These are phyloP conservation scores for Manduca sexta DNA, from an alignment of 1,140 invertebrate species.

Conservation along the genomic window DNA sequence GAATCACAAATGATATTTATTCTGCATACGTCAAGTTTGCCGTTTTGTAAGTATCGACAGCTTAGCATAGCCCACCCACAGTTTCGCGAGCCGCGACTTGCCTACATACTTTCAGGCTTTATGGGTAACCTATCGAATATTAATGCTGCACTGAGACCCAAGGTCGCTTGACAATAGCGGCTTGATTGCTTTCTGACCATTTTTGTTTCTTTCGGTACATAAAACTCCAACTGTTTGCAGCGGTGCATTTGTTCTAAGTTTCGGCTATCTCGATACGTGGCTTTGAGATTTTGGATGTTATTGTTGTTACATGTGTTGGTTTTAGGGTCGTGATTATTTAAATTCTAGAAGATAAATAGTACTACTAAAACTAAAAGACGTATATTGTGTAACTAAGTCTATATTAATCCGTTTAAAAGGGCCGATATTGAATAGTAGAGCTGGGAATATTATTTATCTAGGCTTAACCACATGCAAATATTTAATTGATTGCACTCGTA, in stretches of 20 bases:
- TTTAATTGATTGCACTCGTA: too few relatives aligned
- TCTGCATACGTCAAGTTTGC: slow-evolving; percentile 30
- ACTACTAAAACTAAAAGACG: too few relatives aligned
- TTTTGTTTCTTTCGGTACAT: slow-evolving; percentile 17
- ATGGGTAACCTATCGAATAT: slow-evolving; percentile 40
- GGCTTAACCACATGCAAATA: too few relatives aligned
- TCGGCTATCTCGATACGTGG: too few relatives aligned
- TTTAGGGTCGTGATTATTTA: too few relatives aligned
- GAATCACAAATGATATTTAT: slow-evolving; percentile 28
- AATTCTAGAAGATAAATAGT: too few relatives aligned
- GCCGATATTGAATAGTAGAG: too few relatives aligned
- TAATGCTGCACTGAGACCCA: slow-evolving; percentile 31
- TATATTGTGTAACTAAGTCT: too few relatives aligned
- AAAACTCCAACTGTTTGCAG: background rate
- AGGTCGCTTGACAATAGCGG: slow-evolving; percentile 34
- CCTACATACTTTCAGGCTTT: slow-evolving; percentile 35
- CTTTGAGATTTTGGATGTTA: too few relatives aligned
- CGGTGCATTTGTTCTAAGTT: slow-evolving; percentile 1
- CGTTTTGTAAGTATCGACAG: slow-evolving; percentile 30
- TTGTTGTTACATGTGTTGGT: too few relatives aligned
- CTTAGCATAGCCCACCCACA: slow-evolving; percentile 44
- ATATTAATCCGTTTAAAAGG: too few relatives aligned
- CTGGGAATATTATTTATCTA: too few relatives aligned
- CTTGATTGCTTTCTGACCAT: slow-evolving; percentile 49
- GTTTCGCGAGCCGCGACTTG: slow-evolving; percentile 7